Percentiles rank a stretch among this genome's conserved stretches.
phyloP scores from a whole-genome alignment of 2,797 vertebrate species.

The Denticeps clupeoides region DNA sequence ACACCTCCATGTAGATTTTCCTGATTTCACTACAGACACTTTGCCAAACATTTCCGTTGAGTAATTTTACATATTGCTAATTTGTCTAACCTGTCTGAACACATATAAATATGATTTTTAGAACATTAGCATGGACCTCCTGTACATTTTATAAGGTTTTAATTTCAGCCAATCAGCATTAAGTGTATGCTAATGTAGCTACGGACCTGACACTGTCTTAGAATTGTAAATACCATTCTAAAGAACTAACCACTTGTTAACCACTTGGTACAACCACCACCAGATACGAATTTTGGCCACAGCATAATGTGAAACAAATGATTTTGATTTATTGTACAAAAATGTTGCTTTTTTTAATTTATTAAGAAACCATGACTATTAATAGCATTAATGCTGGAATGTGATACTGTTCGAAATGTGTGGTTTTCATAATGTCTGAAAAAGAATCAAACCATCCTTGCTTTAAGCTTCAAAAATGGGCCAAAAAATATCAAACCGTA shows the following conservation, averaged over 20 bases:
- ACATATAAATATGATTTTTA: too few species aligned
- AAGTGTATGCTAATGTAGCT: background rate
- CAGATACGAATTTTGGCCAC: constrained; percentile 6
- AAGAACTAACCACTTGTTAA: constrained; percentile 1
- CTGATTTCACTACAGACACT: too few species aligned
- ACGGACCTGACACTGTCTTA: background rate
- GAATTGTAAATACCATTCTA: background rate
- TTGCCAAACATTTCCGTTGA: too few species aligned
- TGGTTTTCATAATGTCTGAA: background rate
- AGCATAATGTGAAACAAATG: constrained; percentile 8
- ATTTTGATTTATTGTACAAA: constrained; percentile 14
- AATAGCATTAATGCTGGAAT: background rate
- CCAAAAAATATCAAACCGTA: constrained; percentile 1
- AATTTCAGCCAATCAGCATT: too few species aligned
- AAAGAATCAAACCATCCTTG: background rate
- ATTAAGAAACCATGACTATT: constrained; percentile 7
- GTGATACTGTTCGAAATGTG: background rate
- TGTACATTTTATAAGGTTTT: too few species aligned
- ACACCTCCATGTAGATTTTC: too few species aligned
- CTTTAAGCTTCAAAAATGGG: background rate
- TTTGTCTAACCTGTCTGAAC: too few species aligned
- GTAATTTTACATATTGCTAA: too few species aligned
- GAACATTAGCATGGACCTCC: too few species aligned
- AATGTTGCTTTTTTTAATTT: constrained; percentile 21
- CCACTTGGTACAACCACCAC: constrained; percentile 4